Evolutionary conservation across 2,888 invertebrate genomes (phyloP), one percentile per base, ranked within the genome.

Genomic region (Strigamia crassipes): DNA sequence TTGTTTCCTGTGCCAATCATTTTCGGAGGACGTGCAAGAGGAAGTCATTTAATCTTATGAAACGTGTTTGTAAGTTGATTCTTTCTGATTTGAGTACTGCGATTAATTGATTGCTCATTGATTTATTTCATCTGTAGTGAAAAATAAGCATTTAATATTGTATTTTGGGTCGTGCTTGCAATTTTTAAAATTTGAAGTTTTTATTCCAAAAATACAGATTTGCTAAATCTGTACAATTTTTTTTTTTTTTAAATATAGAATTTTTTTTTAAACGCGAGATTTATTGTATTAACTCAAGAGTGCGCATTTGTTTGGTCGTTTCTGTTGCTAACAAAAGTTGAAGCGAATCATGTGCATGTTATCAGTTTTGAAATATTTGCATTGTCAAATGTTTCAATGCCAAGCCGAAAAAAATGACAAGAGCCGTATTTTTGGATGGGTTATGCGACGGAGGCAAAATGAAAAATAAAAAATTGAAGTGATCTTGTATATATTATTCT

Each of bases 1-100:
- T 56, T 56, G 56, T 56, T 56, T 56, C 56, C 56, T n/a, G n/a
- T 56, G 56, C 56, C 56, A 56, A 56, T 56, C 56, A 56, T 56
- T 56, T n/a, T 18, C n/a, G 56, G 18, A 56, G 56, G n/a, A 56
- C 21, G 56, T 56, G 56, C 56, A 56, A 56, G 1, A 56, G 21
- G 56, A 56, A n/a, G 56, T 46, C n/a, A 46, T 46, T 46, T 4
- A 46, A 46, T 46, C 1, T 46, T 46, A 13, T 15, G 46, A 46
- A 15, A 46, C 5, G 46, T 15, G 12, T 15, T 46, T 46, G 46
- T n/a, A 46, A 46, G 38, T 38, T 38, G 38, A 38, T 38, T 38
- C 10, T 6, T 38, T 38, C 38, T 38, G 3, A 10, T 38, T 38
- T 38, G 2, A 0, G 6, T 38, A 38, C 4, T 6, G 38, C 38